These are phyloP conservation scores for silkworm (Bombyx mori) DNA, from an alignment of 1,140 invertebrate genomes.

Conservation along the genomic window DNA sequence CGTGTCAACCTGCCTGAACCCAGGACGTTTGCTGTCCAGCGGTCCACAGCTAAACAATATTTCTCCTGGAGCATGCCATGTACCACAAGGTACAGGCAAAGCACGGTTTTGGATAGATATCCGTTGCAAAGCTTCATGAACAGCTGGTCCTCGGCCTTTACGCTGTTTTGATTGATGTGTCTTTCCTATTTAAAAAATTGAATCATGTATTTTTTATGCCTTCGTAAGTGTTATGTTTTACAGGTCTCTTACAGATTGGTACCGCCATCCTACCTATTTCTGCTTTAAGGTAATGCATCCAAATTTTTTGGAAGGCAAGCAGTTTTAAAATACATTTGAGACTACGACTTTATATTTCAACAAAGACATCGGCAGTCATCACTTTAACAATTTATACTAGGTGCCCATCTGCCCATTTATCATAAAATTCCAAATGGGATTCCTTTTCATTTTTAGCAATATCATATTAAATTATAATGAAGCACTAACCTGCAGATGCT, in stretches of 20 bases:
- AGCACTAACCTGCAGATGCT: slow-evolving; percentile 22
- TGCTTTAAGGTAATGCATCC: too few relatives aligned
- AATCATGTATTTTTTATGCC: not conserved
- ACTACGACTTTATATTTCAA: too few relatives aligned
- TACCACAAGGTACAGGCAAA: slow-evolving; percentile 30
- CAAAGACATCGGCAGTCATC: too few relatives aligned
- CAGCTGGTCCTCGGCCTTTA: slow-evolving; percentile 54
- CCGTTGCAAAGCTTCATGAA: slow-evolving; percentile 67
- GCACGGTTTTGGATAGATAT: slow-evolving; percentile 45
- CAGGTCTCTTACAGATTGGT: too few relatives aligned
- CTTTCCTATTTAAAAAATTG: slow-evolving; percentile 28
- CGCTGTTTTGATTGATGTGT: slow-evolving; percentile 34
- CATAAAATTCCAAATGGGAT: too few relatives aligned
- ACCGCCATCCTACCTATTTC: too few relatives aligned
- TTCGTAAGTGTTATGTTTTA: not conserved
- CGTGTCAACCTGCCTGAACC: slow-evolving; percentile 42
- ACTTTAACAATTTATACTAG: too few relatives aligned
- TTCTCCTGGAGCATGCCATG: slow-evolving; percentile 65
- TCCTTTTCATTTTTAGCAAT: too few relatives aligned
- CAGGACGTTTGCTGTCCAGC: slow-evolving; percentile 32
- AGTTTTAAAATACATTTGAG: too few relatives aligned
- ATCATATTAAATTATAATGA: too few relatives aligned
- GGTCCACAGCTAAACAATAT: slow-evolving; percentile 57
- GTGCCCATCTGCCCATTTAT: too few relatives aligned
- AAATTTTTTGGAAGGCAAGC: too few relatives aligned